These are phyloP conservation scores for Hycleus cichorii DNA, from an alignment of 1,140 invertebrate genomes.

Conservation along the genomic window DNA sequence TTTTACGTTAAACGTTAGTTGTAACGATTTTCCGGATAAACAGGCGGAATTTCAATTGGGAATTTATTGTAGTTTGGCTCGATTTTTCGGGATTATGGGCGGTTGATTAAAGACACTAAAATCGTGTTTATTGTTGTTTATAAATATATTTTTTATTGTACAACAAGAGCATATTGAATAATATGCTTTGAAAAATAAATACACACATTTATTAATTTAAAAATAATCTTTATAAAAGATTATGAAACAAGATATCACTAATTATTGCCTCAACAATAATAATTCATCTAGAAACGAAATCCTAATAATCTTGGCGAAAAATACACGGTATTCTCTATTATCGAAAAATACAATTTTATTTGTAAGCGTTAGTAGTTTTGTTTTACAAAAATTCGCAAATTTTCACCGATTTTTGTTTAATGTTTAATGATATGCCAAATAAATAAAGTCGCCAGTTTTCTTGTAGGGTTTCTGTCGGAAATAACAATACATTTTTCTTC, in stretches of 20 bases:
- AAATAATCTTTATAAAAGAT: conserved; percentile 36
- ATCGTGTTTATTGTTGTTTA: background rate
- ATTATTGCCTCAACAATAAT: conserved; percentile 30
- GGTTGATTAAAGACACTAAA: background rate
- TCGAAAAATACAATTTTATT: background rate
- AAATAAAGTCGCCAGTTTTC: background rate
- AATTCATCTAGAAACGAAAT: conserved; percentile 19
- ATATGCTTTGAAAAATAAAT: conserved; percentile 28
- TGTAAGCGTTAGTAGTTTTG: conserved; percentile 6
- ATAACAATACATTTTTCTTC: background rate
- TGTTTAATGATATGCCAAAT: conserved; percentile 3
- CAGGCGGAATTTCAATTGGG: too few relatives aligned
- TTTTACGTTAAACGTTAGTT: too few relatives aligned
- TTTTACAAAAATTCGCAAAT: background rate
- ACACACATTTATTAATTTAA: conserved; percentile 28
- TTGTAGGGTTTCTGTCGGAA: background rate
- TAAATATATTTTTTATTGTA: conserved; percentile 22
- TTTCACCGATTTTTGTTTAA: conserved; percentile 1
- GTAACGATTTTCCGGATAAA: too few relatives aligned
- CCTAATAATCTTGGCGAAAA: conserved; percentile 2
- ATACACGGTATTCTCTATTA: background rate
- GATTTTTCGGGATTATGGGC: background rate
- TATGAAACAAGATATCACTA: conserved; percentile 23
- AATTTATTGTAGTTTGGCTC: background rate
- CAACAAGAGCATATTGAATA: conserved; percentile 29